phyloP scores from a whole-genome alignment of 2,797 vertebrate genomes.

The Dermochelys coriacea region DNA sequence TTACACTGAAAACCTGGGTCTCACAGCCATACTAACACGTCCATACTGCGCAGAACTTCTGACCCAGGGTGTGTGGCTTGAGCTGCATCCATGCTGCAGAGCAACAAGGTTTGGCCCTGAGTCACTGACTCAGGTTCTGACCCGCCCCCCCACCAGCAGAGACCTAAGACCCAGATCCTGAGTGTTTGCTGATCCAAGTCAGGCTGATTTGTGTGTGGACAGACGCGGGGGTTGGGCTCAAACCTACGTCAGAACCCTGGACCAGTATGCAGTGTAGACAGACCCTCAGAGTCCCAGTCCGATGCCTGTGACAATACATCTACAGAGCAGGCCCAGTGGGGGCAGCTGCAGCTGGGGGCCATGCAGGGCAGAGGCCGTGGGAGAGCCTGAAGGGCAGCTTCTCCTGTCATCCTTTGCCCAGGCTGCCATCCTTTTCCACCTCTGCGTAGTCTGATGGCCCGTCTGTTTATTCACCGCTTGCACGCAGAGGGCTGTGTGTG shows the following conservation, averaged over 20 bases:
- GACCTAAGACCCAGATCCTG: neutral
- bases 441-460: neutral
- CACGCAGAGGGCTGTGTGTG: conserved; percentile 31
- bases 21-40: neutral
- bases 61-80: neutral
- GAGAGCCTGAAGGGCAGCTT: neutral
- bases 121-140: no score
- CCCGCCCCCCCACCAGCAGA: neutral
- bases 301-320: neutral
- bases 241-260: neutral
- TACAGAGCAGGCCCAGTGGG: neutral
- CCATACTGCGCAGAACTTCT: neutral
- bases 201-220: neutral
- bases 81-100: neutral
- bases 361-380: neutral
- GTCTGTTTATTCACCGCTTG: conserved; percentile 31
- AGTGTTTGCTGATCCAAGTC: neutral
- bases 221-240: neutral
- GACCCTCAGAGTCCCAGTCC: neutral
- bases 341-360: no score
- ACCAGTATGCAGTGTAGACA: neutral
- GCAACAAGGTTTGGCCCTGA: neutral
- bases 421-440: neutral
- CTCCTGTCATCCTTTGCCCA: neutral
- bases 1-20: neutral